Base-by-base conservation (phyloP, 2,113 vertebrate species). In the Oncorhynchus nerka region DNA sequence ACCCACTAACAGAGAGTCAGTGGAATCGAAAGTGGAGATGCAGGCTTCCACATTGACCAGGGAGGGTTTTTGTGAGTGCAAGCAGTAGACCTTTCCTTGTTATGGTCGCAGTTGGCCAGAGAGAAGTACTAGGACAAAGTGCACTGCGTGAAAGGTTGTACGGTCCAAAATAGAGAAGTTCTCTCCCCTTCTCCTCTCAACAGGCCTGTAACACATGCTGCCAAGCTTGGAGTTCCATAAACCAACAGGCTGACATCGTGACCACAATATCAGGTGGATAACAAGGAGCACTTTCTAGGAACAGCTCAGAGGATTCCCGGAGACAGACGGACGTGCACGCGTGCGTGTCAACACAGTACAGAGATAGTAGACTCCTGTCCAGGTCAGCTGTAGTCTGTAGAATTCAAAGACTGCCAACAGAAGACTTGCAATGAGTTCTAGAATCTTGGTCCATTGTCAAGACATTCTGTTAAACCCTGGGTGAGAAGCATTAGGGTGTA, bases 201-300 rank as follows among this genome's bases (percentile, higher is more conserved):
- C 22, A 48, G 65, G 22, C 22, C 64, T 11, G 64, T 3, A 3
- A 24, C 22, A 13, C 74, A 34, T 32, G 39, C 39, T 45, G 34
- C 59, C 11, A 59, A 68, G n/a, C 67, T 26, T 16, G 13, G 4
- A 32, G 4, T 67, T 68, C 59, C 26, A n/a, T 71, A 62, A 71
- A 55, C 45, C 59, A 79, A 70, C 22, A 20, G 71, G 49, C 28
- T 4, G 6, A 75, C 28, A 20, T 62, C 70, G 51, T 20, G 68
- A 81, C 71, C 65, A 20, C 24, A 12, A 1, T 45, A 34, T 71
- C 68, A 72, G 1, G 26, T n/a, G 55, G 24, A 55, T 15, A 70
- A 74, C 32, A n/a, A 6, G 55, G 28, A 28, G 67, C 30, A 30
- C 77, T 83, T 81, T 82, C 83, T 76, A 88, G 77, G 80, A 85